Conservation (phyloP, 2,888 invertebrate genomes). For the Hirtodrosophila alboralis region DNA sequence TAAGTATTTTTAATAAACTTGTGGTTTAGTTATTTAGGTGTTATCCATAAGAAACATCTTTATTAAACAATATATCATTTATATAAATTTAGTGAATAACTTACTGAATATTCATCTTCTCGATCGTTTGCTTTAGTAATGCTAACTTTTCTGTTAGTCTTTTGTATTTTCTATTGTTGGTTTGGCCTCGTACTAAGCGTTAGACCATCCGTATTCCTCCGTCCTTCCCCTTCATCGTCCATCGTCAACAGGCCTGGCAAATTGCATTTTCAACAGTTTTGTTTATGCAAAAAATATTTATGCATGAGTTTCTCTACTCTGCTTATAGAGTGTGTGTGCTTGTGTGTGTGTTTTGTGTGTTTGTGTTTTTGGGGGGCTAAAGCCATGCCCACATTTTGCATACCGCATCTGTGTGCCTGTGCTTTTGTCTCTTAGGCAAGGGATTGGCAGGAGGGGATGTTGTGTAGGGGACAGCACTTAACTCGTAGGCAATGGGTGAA, state of each 20-base stretch:
- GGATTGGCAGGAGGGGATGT: neutral
- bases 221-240: neutral
- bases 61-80: too few relatives aligned
- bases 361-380: slow-evolving; percentile 29
- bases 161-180: slow-evolving; percentile 40
- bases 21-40: too few relatives aligned
- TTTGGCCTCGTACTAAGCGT: slow-evolving; percentile 67
- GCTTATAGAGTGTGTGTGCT: slow-evolving; percentile 27
- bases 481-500: slow-evolving; percentile 15
- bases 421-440: slow-evolving; percentile 18
- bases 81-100: too few relatives aligned
- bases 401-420: slow-evolving; percentile 25
- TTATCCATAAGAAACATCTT: too few relatives aligned
- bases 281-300: slow-evolving; percentile 78
- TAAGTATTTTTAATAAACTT: too few relatives aligned
- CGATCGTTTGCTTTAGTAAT: too few relatives aligned
- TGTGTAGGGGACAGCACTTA: slow-evolving; percentile 42
- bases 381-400: slow-evolving; percentile 47
- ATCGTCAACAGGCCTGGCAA: slow-evolving; percentile 36
- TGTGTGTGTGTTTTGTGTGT: slow-evolving; percentile 25
- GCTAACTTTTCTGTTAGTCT: too few relatives aligned
- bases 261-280: slow-evolving; percentile 79
- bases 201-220: slow-evolving; percentile 12
- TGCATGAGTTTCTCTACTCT: slow-evolving; percentile 58
- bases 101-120: too few relatives aligned